Evolutionary conservation across 1,140 invertebrate genomes (phyloP).

Genomic region (Drosophila baimaii): DNA sequence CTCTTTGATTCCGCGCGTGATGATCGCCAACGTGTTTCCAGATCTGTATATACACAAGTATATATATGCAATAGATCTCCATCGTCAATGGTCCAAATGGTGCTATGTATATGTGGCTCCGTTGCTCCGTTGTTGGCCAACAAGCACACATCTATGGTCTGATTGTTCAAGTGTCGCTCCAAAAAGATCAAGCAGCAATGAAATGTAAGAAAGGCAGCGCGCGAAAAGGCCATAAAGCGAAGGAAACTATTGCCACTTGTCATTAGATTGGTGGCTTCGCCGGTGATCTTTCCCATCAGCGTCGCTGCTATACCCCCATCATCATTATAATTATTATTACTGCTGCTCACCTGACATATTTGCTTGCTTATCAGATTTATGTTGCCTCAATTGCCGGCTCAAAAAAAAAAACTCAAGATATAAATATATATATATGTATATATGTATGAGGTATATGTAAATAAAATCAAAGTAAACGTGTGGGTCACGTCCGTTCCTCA

Average conservation of each 20-base stretch:
- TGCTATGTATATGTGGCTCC: conserved; percentile 7
- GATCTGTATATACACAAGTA: neutral
- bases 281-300: conserved; percentile 35
- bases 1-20: conserved; percentile 45
- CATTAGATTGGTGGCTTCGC: conserved; percentile 45
- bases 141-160: conserved; percentile 12
- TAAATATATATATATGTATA: neutral
- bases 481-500: conserved; percentile 27
- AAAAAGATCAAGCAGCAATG: conserved; percentile 2
- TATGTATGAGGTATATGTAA: no score
- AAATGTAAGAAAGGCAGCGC: neutral
- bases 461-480: conserved; percentile 18
- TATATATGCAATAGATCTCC: conserved; percentile 17
- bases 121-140: conserved; percentile 3
- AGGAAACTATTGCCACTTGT: conserved; percentile 49
- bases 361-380: conserved; percentile 78
- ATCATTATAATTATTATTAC: conserved; percentile 52
- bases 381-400: conserved; percentile 68
- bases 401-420: neutral
- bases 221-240: conserved; percentile 1
- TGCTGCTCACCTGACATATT: conserved; percentile 64
- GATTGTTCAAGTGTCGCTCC: conserved; percentile 55
- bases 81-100: conserved; percentile 37
- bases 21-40: conserved; percentile 29
- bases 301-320: conserved; percentile 23